Evolutionary conservation across 2,113 vertebrate species (phyloP), one percentile per base, ranked within the genome.

Genomic region (Muscicapa adusta): DNA sequence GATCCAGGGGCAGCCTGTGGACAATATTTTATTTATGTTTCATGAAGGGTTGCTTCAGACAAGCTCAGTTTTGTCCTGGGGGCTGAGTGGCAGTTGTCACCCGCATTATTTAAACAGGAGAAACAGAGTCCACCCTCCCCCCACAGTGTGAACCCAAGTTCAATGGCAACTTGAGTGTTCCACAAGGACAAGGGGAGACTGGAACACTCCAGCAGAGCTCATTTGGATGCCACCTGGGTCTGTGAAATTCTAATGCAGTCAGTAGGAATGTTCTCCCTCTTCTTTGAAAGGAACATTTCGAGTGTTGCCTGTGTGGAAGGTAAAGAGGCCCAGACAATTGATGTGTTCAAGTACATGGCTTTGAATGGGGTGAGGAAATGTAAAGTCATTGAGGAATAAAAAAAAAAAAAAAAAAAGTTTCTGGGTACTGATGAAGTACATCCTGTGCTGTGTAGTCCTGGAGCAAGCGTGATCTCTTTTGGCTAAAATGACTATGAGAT

Each of bases 261-360:
- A 54, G 33, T 17, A 91, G 79, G 36, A 63, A 79, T 92, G 61
- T 36, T 89, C 62, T 74, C 66, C 87, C 48, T 89, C 70, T 84
- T 72, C 72, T 76, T 9, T 15, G 9, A 66, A 95, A 25, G 65
- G 88, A 86, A 63, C 38, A n/a, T 68, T 77, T 83, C 43, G 53
- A 93, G n/a, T n/a, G 36, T 31, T 67, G 18, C 23, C 88, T 81
- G 43, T 43, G 82, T 74, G 60, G 36, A 94, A 73, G 51, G 68
- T 53, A 65, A 76, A 91, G 73, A 86, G 74, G 22, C 29, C 47
- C 61, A 57, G 73, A 48, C 56, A 81, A 86, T n/a, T 2, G 0
- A 78, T 68, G 56, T 20, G 2, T 34, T 73, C 33, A 72, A 48
- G 42, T 56, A 4, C 26, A 23, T 1, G 5, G 62, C 62, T 79